Conservation (phyloP, 2,113 vertebrate species). For the Petroica traversi region DNA sequence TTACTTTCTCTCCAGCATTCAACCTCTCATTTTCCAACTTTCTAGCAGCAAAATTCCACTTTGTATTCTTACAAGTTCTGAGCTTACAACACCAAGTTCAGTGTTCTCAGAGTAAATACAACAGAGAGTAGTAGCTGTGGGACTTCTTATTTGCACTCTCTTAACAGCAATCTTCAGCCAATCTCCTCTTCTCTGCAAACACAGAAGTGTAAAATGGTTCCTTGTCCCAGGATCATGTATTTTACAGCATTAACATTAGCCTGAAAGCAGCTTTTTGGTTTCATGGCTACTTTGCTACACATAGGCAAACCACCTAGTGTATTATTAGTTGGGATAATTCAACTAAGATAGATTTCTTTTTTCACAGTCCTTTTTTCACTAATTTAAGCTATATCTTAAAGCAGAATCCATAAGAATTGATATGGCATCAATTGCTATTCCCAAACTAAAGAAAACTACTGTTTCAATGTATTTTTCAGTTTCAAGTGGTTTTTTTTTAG, state of each 20-base stretch:
- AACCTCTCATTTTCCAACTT: background rate
- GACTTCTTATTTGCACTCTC: background rate
- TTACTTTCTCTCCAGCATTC: rapidly evolving
- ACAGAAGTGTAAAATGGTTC: background rate
- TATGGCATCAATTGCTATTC: background rate
- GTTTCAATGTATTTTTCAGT: background rate
- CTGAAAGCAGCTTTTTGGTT: background rate
- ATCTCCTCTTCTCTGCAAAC: background rate
- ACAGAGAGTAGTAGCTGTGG: background rate
- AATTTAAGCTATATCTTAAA: background rate
- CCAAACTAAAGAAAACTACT: background rate
- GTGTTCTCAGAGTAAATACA: background rate
- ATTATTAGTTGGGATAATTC: background rate
- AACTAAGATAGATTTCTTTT: background rate
- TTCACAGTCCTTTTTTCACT: background rate
- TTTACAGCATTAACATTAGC: background rate
- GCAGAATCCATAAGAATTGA: background rate
- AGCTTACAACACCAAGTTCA: background rate
- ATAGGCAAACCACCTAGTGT: background rate
- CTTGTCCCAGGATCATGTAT: background rate
- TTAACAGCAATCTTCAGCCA: background rate
- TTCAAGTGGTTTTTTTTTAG: background rate
- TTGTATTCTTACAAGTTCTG: background rate
- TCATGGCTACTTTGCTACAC: background rate
- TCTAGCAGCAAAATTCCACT: background rate